These are phyloP conservation scores for Hydropsyche tenuis DNA, from an alignment of 1,140 invertebrate species.

Conservation along the genomic window DNA sequence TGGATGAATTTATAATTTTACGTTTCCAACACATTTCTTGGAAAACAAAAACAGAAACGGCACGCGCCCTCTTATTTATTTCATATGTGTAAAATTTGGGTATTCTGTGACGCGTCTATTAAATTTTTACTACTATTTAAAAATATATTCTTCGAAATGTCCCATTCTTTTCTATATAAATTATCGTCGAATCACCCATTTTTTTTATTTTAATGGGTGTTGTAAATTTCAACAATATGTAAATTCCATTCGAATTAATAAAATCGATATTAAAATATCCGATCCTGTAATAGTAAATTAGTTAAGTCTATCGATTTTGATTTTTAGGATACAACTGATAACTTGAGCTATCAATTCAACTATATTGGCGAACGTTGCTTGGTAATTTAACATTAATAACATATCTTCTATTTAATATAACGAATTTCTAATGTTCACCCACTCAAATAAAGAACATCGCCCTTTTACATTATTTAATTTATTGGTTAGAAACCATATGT, in stretches of 20 bases:
- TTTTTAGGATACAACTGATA: too few relatives aligned
- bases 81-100: background rate
- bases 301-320: too few relatives aligned
- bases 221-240: background rate
- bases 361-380: too few relatives aligned
- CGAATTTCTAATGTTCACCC: background rate
- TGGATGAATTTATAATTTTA: slow-evolving; percentile 19
- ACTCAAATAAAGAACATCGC: too few relatives aligned
- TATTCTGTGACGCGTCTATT: background rate
- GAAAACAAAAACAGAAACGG: slow-evolving; percentile 1
- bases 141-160: background rate
- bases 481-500: slow-evolving; percentile 25
- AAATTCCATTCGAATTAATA: background rate
- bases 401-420: too few relatives aligned
- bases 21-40: slow-evolving; percentile 1
- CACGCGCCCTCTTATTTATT: slow-evolving; percentile 25
- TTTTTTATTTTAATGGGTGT: background rate
- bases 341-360: too few relatives aligned
- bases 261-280: too few relatives aligned
- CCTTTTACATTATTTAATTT: slow-evolving; percentile 10
- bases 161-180: too few relatives aligned
- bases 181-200: background rate
- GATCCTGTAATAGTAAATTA: too few relatives aligned
- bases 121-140: background rate
- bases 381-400: too few relatives aligned